Conservation (phyloP, 2,797 vertebrate species). For the Takifugu rubripes region DNA sequence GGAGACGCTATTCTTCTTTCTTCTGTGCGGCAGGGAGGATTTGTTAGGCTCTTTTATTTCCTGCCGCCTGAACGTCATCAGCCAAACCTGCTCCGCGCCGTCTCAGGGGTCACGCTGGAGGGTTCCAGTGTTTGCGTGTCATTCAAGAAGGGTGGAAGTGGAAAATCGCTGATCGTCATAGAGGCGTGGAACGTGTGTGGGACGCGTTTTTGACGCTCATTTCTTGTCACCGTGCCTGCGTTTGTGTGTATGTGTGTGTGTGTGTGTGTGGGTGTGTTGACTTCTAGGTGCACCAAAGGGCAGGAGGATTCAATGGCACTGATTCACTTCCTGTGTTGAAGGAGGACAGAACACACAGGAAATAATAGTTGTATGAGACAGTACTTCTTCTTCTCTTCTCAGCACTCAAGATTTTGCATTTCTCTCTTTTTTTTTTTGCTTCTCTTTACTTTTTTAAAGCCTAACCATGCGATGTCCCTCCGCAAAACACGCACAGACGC, state of each 20-base stretch:
- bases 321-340: conserved; percentile 65
- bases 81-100: conserved; percentile 12
- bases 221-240: conserved; percentile 5
- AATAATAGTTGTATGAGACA: conserved; percentile 41
- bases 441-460: too few relatives aligned
- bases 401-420: conserved; percentile 21
- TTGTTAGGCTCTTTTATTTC: conserved; percentile 12
- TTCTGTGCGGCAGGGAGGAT: conserved; percentile 25
- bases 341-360: conserved; percentile 58
- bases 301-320: conserved; percentile 44
- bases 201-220: conserved; percentile 9
- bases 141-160: conserved; percentile 19
- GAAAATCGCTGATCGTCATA: conserved; percentile 30
- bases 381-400: conserved; percentile 49
- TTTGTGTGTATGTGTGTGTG: conserved; percentile 17
- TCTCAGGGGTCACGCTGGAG: background rate
- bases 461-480: conserved; percentile 8
- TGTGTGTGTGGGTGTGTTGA: conserved; percentile 31
- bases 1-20: conserved; percentile 54
- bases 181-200: conserved; percentile 43
- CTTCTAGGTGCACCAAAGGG: conserved; percentile 37
- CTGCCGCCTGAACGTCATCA: conserved; percentile 3
- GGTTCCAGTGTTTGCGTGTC: conserved; percentile 15
- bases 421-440: background rate
- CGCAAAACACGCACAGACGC: conserved; percentile 9